These are phyloP conservation scores for Heteromurus nitidus DNA, from an alignment of 2,888 invertebrate species.

Conservation along the genomic window DNA sequence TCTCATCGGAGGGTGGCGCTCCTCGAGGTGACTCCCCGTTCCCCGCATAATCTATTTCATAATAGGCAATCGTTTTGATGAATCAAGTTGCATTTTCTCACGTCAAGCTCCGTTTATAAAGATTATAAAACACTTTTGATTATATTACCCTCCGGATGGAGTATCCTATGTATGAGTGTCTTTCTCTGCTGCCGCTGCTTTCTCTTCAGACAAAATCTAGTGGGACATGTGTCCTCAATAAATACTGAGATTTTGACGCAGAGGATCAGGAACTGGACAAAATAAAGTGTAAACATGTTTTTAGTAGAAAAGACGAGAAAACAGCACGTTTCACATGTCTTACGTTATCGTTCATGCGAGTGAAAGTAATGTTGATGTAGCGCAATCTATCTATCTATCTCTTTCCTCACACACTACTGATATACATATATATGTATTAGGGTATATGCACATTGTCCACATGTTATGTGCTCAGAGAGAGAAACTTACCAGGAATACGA, in stretches of 20 bases:
- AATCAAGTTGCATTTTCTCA: neutral
- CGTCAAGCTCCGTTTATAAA: neutral
- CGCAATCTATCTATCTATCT: no score
- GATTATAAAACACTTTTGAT: neutral
- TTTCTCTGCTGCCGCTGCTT: conserved; percentile 43
- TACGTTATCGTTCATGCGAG: no score
- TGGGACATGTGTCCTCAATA: conserved; percentile 57
- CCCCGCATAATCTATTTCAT: no score
- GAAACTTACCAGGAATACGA: conserved; percentile 54
- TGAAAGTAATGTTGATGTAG: no score
- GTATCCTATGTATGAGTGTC: conserved; percentile 33
- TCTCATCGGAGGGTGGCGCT: conserved; percentile 65
- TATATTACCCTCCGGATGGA: conserved; percentile 41
- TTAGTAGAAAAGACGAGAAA: no score
- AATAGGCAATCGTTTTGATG: neutral
- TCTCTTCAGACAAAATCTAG: conserved; percentile 38
- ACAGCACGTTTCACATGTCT: no score
- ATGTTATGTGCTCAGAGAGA: no score
- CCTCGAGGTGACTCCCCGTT: neutral
- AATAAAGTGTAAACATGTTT: neutral
- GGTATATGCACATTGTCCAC: no score
- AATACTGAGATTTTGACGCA: conserved; percentile 49
- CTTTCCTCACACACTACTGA: no score
- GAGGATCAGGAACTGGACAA: conserved; percentile 38
- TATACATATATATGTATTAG: no score